phyloP scores from a whole-genome alignment of 1,140 invertebrate genomes.

The Aphaenogaster rudis region DNA sequence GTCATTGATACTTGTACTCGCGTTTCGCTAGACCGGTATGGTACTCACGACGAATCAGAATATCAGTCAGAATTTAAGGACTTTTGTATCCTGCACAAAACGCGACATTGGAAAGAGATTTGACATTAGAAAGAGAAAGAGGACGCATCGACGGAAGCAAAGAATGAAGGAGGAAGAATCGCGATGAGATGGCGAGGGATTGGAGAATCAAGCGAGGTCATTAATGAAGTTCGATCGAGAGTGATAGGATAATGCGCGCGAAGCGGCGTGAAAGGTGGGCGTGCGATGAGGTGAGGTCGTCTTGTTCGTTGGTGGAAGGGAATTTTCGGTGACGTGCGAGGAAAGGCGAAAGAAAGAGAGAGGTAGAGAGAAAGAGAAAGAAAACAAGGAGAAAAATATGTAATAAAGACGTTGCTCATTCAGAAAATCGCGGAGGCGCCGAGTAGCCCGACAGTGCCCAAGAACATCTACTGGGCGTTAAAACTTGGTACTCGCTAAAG shows the following conservation, averaged over 20 bases:
- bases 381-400: conserved; percentile 20
- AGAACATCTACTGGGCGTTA: conserved; percentile 58
- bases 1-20: conserved; percentile 31
- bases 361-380: not conserved
- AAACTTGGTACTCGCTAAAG: conserved; percentile 53
- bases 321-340: conserved; percentile 11
- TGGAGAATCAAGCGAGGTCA: conserved; percentile 29
- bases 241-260: not conserved
- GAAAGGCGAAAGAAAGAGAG: not conserved
- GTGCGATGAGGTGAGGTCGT: conserved; percentile 10
- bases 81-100: not conserved
- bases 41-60: conserved; percentile 7
- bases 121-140: conserved; percentile 10
- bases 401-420: conserved; percentile 77
- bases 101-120: conserved; percentile 10
- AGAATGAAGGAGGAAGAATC: not conserved
- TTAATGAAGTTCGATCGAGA: conserved; percentile 25
- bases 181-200: not conserved
- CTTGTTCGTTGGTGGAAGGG: not conserved
- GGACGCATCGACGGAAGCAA: not conserved
- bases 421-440: conserved; percentile 75
- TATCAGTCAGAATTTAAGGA: not conserved
- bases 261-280: conserved; percentile 37
- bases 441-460: conserved; percentile 69
- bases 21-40: conserved; percentile 4